A percentile compares a stretch with the other conserved stretches of the same genome.
Conservation (phyloP, 1,140 invertebrate genomes). For the Eulimnadia texana region DNA sequence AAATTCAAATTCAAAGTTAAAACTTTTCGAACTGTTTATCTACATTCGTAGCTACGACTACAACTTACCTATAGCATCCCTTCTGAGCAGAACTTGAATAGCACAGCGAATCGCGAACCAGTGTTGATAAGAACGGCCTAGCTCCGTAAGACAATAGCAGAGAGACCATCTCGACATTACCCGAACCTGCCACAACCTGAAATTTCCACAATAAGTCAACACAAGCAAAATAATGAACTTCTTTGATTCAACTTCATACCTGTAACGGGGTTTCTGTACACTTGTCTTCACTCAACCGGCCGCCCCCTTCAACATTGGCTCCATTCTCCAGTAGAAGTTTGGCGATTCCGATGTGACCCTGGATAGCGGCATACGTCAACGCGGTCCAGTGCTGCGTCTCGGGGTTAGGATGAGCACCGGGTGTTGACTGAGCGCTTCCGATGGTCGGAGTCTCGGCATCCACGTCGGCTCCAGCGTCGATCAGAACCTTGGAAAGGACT, state of each 20-base stretch:
- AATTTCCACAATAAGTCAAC: conserved; percentile 1
- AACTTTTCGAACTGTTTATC: too few relatives aligned
- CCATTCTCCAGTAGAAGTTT: conserved; percentile 50
- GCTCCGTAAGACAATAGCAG: conserved; percentile 64
- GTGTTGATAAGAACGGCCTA: conserved; percentile 68
- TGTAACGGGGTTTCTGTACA: conserved; percentile 74
- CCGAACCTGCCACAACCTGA: conserved; percentile 55
- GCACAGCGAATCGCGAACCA: conserved; percentile 63
- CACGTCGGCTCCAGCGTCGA: conserved; percentile 61
- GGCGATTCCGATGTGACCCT: conserved; percentile 38
- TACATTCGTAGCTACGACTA: neutral
- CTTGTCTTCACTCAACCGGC: conserved; percentile 59
- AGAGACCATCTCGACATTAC: conserved; percentile 63
- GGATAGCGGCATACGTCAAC: conserved; percentile 48
- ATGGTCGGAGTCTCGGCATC: conserved; percentile 49
- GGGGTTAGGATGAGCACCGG: conserved; percentile 35
- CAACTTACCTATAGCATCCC: conserved; percentile 53
- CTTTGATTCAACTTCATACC: conserved; percentile 27
- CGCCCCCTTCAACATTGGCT: conserved; percentile 71
- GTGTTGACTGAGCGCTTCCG: conserved; percentile 24
- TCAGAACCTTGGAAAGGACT: conserved; percentile 44
- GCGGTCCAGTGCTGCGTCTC: conserved; percentile 66
- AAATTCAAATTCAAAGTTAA: conserved; percentile 20
- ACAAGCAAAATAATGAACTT: neutral
- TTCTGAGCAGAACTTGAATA: conserved; percentile 69